Conservation (phyloP, 2,797 vertebrate species). For the Halcyon smyrnensis region DNA sequence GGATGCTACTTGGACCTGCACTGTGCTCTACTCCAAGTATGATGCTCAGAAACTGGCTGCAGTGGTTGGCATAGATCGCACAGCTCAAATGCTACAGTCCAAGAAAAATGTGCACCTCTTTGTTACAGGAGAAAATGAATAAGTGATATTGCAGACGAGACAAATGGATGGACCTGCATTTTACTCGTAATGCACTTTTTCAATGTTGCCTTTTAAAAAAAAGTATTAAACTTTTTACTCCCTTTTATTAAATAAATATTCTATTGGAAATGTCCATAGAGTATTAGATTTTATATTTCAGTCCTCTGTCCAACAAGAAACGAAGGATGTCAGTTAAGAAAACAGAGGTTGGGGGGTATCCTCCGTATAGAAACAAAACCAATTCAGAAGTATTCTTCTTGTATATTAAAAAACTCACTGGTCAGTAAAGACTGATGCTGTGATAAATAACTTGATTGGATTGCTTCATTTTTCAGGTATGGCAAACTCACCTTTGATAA, state of each 20-base stretch:
- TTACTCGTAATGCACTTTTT: neutral
- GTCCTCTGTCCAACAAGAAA: neutral
- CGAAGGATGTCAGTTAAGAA: neutral
- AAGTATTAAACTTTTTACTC: neutral
- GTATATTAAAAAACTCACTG: neutral
- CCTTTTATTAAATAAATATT: neutral
- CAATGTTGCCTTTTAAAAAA: neutral
- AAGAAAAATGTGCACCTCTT: slow-evolving; percentile 93
- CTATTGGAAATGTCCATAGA: neutral
- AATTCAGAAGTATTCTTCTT: neutral
- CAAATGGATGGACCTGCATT: neutral
- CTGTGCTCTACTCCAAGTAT: slow-evolving; percentile 90
- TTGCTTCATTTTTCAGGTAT: neutral
- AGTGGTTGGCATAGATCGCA: slow-evolving; percentile 87
- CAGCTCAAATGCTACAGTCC: slow-evolving; percentile 92
- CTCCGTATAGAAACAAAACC: neutral
- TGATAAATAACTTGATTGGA: neutral
- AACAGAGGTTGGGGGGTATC: neutral
- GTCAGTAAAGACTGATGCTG: neutral
- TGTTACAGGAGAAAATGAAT: slow-evolving; percentile 87
- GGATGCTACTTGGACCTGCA: slow-evolving; percentile 92
- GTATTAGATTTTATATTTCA: neutral
- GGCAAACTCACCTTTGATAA: neutral
- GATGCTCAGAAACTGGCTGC: slow-evolving; percentile 89
- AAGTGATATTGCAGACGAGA: neutral